Evolutionary conservation across 2,888 invertebrate genomes (phyloP).

Genomic region (Trichopoda pennipes): DNA sequence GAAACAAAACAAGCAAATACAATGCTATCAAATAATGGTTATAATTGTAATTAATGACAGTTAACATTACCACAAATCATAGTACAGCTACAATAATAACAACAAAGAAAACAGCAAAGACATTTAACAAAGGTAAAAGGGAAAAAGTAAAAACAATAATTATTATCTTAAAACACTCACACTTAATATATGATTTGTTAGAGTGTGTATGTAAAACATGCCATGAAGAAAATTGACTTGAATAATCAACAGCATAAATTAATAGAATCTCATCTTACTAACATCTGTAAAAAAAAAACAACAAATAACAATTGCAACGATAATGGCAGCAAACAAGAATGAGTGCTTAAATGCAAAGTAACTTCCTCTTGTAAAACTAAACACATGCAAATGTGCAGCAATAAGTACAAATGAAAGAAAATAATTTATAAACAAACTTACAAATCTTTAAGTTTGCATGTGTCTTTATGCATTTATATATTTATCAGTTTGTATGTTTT

Average conservation of each 20-base stretch:
- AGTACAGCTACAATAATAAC: conserved; percentile 1
- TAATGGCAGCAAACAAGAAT: conserved; percentile 33
- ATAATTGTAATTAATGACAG: conserved; percentile 66
- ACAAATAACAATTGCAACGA: conserved; percentile 13
- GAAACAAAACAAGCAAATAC: conserved; percentile 29
- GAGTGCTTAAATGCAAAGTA: conserved; percentile 48
- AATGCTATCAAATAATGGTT: conserved; percentile 54
- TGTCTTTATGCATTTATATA: neutral
- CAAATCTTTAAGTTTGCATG: neutral
- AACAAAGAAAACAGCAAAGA: neutral
- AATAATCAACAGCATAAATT: conserved; percentile 60
- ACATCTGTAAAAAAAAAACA: conserved; percentile 28
- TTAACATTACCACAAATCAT: conserved; percentile 66
- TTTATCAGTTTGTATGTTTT: neutral
- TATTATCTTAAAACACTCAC: neutral
- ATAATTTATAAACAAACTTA: neutral
- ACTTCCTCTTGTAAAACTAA: conserved; percentile 41
- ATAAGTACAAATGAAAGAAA: neutral
- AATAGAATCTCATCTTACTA: conserved; percentile 53
- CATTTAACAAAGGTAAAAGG: neutral
- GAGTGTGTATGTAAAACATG: conserved; percentile 18
- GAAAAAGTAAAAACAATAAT: neutral
- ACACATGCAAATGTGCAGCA: neutral
- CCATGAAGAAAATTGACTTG: conserved; percentile 54
- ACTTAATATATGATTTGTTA: neutral